These are phyloP conservation scores for Atrichornis clamosus DNA, from an alignment of 2,113 vertebrate genomes.

Conservation along the genomic window DNA sequence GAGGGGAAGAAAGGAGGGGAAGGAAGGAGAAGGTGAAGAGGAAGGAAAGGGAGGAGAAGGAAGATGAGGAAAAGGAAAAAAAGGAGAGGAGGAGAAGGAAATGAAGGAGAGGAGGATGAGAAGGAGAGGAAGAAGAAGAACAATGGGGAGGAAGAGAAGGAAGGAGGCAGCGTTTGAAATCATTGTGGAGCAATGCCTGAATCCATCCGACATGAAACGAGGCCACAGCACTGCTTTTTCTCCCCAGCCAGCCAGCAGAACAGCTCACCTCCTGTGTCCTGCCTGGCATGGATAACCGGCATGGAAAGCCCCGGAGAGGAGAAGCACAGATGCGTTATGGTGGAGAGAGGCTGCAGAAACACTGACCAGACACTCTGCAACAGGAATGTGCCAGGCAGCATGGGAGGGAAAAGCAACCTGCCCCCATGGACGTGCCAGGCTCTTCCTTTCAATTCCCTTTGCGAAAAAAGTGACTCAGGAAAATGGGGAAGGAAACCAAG, in stretches of 20 bases:
- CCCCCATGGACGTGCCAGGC: rapidly evolving
- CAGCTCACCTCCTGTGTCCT: neutral
- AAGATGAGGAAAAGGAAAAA: neutral
- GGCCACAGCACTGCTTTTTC: neutral
- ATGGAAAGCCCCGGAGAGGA: neutral
- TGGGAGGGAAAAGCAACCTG: neutral
- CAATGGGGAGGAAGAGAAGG: neutral
- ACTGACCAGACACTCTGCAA: rapidly evolving
- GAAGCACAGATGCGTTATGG: neutral
- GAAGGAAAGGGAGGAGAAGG: neutral
- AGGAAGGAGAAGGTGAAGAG: neutral
- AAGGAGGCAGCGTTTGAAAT: neutral
- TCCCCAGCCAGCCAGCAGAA: neutral
- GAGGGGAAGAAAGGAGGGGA: too few species aligned
- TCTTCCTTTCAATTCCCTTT: neutral
- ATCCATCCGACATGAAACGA: neutral
- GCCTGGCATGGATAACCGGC: neutral
- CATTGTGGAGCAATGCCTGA: neutral
- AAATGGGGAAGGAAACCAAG: neutral
- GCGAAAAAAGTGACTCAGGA: neutral
- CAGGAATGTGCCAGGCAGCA: neutral
- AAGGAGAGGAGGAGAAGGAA: neutral
- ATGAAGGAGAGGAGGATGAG: neutral
- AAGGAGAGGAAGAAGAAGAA: neutral
- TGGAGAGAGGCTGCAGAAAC: neutral